Evolutionary conservation across 1,140 invertebrate genomes (phyloP).

Genomic region (Tetramorium simillimum): DNA sequence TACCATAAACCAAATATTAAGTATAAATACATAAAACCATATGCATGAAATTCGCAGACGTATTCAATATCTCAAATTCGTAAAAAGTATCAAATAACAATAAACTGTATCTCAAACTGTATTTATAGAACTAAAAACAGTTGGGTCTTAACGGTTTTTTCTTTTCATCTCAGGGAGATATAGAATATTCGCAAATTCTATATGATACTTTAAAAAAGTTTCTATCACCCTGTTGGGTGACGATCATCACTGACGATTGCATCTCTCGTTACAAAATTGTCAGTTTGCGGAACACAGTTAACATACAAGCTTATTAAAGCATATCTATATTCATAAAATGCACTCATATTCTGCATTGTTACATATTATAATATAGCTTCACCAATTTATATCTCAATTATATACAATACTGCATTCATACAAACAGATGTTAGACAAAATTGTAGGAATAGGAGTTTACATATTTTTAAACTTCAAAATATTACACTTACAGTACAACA

Average conservation of each 20-base stretch:
- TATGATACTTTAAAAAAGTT: neutral
- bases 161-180: neutral
- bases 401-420: neutral
- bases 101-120: neutral
- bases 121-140: neutral
- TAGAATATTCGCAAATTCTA: neutral
- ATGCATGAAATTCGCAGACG: neutral
- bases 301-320: slow-evolving; percentile 12
- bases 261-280: slow-evolving; percentile 1
- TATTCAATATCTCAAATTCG: neutral
- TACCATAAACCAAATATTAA: no score
- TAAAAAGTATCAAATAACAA: neutral
- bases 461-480: slow-evolving; percentile 4
- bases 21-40: no score
- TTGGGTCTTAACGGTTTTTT: neutral
- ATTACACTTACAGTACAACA: neutral
- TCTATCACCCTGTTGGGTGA: neutral
- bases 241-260: neutral
- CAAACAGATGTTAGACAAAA: neutral
- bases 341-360: neutral
- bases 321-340: slow-evolving; percentile 7
- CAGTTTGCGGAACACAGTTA: neutral
- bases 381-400: neutral
- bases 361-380: neutral
- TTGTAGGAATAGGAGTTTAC: slow-evolving; percentile 22